Conservation (phyloP, 2,888 invertebrate genomes). For the Ichneumoninae sp. region DNA sequence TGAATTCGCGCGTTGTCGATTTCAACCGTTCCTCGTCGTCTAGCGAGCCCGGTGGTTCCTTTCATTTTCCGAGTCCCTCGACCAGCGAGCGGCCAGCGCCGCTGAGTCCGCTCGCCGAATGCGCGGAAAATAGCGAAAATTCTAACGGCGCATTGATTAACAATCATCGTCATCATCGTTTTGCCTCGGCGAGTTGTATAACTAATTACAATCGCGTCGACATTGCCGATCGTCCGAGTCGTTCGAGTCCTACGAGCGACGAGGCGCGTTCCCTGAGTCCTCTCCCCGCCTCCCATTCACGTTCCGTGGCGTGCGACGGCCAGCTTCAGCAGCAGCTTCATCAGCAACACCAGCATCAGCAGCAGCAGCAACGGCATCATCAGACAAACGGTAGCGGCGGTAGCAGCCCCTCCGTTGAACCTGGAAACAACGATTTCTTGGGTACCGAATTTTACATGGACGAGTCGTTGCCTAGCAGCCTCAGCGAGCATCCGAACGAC, state of each 20-base stretch:
- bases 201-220: constrained; percentile 45
- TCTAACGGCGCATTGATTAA: constrained; percentile 38
- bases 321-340: constrained; percentile 80
- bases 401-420: constrained; percentile 83
- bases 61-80: constrained; percentile 77
- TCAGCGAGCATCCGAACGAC: constrained; percentile 89
- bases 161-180: constrained; percentile 45
- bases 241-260: constrained; percentile 54
- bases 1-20: constrained; percentile 76
- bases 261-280: constrained; percentile 63
- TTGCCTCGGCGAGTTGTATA: not conserved
- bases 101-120: constrained; percentile 81
- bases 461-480: constrained; percentile 94
- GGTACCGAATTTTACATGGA: constrained; percentile 95
- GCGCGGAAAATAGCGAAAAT: constrained; percentile 72
- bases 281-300: constrained; percentile 67
- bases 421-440: constrained; percentile 88
- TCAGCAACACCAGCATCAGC: constrained; percentile 74
- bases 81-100: constrained; percentile 75
- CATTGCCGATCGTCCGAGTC: constrained; percentile 17
- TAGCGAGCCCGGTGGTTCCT: constrained; percentile 77
- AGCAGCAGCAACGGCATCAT: constrained; percentile 73
- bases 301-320: constrained; percentile 82
- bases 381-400: constrained; percentile 74
- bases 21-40: constrained; percentile 73